These are phyloP conservation scores for Patagioenas fasciata DNA, from an alignment of 2,113 vertebrate genomes.

Conservation along the genomic window DNA sequence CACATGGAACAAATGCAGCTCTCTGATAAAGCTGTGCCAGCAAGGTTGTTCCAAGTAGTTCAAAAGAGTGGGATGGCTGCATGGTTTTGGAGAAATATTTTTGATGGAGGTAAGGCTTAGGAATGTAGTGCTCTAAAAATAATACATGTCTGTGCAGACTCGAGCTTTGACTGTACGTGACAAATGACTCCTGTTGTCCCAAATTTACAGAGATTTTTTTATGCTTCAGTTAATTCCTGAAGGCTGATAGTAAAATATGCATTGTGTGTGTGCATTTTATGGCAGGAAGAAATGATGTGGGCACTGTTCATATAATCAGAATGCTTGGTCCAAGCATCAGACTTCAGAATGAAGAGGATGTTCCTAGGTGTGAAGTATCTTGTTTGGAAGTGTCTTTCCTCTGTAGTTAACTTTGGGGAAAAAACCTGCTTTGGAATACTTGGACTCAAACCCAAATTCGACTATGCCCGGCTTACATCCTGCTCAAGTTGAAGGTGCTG, in stretches of 20 bases:
- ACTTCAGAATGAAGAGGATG: not conserved
- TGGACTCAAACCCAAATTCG: not conserved
- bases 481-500: not conserved
- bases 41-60: not conserved
- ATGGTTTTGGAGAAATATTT: not conserved
- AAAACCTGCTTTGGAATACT: not conserved
- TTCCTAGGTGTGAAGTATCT: not conserved
- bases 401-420: not conserved
- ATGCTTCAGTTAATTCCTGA: not conserved
- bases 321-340: not conserved
- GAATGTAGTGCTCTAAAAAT: conserved; percentile 21
- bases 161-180: not conserved
- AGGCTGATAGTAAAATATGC: not conserved
- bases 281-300: not conserved
- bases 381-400: not conserved
- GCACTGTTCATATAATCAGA: not conserved
- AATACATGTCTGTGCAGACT: not conserved
- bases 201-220: not conserved
- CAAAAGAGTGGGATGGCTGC: not conserved
- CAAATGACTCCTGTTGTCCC: not conserved
- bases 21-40: not conserved
- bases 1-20: not conserved
- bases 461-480: not conserved
- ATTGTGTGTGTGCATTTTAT: not conserved
- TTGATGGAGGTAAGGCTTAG: not conserved